Conservation (phyloP, 1,140 invertebrate genomes). For the Ooceraea biroi region DNA sequence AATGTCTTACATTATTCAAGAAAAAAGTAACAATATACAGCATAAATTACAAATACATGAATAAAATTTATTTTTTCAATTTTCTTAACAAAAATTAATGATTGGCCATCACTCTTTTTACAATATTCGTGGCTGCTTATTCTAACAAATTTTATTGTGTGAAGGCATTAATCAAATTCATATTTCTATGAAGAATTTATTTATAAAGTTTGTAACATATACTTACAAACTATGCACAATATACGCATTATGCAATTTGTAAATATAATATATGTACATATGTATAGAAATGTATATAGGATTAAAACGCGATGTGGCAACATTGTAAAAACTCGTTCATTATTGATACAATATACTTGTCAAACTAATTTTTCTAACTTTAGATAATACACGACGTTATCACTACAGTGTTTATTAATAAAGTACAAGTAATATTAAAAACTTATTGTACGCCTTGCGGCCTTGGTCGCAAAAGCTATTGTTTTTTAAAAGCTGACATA, state of each 20-base stretch:
- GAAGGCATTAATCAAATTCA: not conserved
- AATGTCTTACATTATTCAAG: not conserved
- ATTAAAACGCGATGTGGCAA: constrained; percentile 7
- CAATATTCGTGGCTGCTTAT: not conserved
- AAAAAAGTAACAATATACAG: not conserved
- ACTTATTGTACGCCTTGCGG: not conserved
- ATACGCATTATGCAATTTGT: not conserved
- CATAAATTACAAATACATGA: not conserved
- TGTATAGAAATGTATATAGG: not conserved
- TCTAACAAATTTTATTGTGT: not conserved
- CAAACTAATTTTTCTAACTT: constrained; percentile 29
- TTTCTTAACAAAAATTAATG: not conserved
- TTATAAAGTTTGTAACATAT: constrained; percentile 64
- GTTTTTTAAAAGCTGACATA: not conserved
- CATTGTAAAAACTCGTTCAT: constrained; percentile 33
- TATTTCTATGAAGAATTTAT: constrained; percentile 64
- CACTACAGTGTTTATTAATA: not conserved
- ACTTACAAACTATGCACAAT: constrained; percentile 14
- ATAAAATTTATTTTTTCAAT: not conserved
- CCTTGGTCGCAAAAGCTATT: not conserved
- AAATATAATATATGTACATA: constrained; percentile 19
- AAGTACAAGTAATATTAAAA: constrained; percentile 23
- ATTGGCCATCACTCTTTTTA: not conserved
- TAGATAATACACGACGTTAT: constrained; percentile 37
- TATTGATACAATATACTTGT: constrained; percentile 25